These are phyloP conservation scores for Prochilodus magdalenae DNA, from an alignment of 2,113 vertebrate species.

Conservation along the genomic window DNA sequence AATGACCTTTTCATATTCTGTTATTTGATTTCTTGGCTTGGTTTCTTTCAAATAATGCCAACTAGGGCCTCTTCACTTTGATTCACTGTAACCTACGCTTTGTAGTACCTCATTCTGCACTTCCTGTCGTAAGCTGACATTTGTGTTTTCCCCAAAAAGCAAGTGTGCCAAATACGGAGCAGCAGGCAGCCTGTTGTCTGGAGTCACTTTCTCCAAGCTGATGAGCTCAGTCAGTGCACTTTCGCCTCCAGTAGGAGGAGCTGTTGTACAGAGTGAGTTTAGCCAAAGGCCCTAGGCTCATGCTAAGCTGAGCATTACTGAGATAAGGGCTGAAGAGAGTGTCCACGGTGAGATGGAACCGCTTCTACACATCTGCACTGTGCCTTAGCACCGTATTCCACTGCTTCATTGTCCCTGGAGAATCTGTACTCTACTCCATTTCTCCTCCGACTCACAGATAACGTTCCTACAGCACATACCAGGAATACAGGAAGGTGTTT, in stretches of 20 bases:
- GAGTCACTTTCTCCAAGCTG: not conserved
- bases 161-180: not conserved
- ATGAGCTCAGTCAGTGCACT: constrained; percentile 47
- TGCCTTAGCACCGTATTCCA: not conserved
- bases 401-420: constrained; percentile 9
- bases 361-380: constrained; percentile 22
- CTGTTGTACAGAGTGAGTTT: constrained; percentile 72
- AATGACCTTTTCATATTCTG: too few species aligned
- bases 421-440: constrained; percentile 16
- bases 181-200: not conserved
- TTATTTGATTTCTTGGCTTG: too few species aligned
- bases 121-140: too few species aligned
- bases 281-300: not conserved
- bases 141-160: too few species aligned
- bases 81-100: too few species aligned
- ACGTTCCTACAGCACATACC: constrained; percentile 21
- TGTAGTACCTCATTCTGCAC: too few species aligned
- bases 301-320: constrained; percentile 33
- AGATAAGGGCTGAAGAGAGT: constrained; percentile 26
- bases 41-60: not conserved
- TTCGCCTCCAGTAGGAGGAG: constrained; percentile 71
- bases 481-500: too few species aligned
- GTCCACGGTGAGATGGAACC: not conserved
- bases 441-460: not conserved
- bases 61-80: not conserved